Evolutionary conservation across 2,888 invertebrate species (phyloP), one percentile per base, ranked within the genome.

Genomic region (Mellilla xanthometata): DNA sequence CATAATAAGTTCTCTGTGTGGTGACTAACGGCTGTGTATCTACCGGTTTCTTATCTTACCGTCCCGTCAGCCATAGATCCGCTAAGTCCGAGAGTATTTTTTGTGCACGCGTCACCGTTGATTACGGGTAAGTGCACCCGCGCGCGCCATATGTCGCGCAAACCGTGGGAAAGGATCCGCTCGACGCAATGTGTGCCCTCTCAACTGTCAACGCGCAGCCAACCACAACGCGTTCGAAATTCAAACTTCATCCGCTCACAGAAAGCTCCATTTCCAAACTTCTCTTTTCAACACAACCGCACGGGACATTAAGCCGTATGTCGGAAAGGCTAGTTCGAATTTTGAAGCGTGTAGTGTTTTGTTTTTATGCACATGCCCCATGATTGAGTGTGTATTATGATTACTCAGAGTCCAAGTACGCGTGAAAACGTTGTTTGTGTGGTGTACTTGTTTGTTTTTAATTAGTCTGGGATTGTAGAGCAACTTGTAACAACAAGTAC

Each of bases 71-170:
- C 71, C 76, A 75, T 81, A 79, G 84, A 86, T 86, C 84, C 84
- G 81, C 80, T 84, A 83, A 80, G 83, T 78, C 77, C 78, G 59
- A 72, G 68, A 66, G 52, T 70, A 77, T 83, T 83, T 60, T 87
- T 88, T 87, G 82, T 85, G 60, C 86, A 86, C 87, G 85, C 82
- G 85, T 83, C 85, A 77, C 80, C 78, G 81, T 79, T 78, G 81
- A 75, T 74, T 78, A 73, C 73, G 77, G 75, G 76, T 77, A 72
- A 76, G 76, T 74, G 80, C 76, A 70, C 68, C 72, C 84, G 76
- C 86, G 77, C 83, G 85, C 79, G 87, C 85, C 88, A 89, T 86
- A 85, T 89, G 88, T 80, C 87, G 83, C 82, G 75, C 76, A 77
- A 75, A 81, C 72, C 88, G 88, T 89, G 88, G 86, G 88, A 89